Evolutionary conservation across 2,113 vertebrate genomes (phyloP).

Genomic region (Bombycilla garrulus): DNA sequence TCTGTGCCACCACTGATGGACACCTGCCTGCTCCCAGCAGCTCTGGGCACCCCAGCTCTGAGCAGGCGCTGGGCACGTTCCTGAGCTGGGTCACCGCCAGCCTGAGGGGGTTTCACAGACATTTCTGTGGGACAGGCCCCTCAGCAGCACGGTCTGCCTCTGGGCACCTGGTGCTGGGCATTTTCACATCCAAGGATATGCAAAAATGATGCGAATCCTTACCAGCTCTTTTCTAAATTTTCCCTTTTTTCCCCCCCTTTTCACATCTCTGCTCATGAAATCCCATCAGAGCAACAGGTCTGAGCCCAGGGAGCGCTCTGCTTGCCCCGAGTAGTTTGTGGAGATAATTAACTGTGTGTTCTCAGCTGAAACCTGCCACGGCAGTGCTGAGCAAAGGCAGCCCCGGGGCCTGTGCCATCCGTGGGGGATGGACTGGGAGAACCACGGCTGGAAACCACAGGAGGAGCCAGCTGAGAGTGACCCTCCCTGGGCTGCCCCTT

Average conservation of each 20-base stretch:
- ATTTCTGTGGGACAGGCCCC: neutral
- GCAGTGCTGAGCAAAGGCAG: neutral
- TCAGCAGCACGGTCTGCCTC: neutral
- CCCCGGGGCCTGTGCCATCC: accelerated
- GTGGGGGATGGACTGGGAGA: neutral
- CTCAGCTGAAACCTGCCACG: neutral
- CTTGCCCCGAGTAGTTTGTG: neutral
- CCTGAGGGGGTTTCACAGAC: accelerated
- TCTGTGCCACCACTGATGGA: neutral
- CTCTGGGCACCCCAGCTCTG: neutral
- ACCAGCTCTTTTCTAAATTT: neutral
- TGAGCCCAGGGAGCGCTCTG: neutral
- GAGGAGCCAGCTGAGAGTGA: neutral
- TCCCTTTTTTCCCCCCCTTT: accelerated
- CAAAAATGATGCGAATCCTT: no score
- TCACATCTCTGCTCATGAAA: neutral
- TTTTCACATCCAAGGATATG: neutral
- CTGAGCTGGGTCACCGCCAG: neutral
- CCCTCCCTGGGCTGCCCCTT: neutral
- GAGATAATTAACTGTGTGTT: neutral
- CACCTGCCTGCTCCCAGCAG: neutral
- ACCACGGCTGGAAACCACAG: accelerated
- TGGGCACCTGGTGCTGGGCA: neutral
- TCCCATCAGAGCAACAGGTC: neutral
- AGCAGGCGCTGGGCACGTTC: neutral